Evolutionary conservation across 2,797 vertebrate genomes (phyloP).

Genomic region (Syngnathus acus): DNA sequence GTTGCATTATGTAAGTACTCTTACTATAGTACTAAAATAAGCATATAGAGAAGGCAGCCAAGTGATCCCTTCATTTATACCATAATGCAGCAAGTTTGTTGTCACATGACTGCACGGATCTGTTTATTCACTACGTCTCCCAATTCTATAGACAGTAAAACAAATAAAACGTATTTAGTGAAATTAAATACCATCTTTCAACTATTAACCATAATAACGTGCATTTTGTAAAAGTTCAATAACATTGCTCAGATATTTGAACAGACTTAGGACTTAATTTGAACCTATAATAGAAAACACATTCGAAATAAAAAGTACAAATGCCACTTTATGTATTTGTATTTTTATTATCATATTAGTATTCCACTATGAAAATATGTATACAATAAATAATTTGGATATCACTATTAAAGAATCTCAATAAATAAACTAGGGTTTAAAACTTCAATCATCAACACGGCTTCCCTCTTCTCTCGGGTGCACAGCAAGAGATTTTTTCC

Average conservation of each 20-base stretch:
- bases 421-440: slow-evolving; percentile 96
- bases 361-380: slow-evolving; percentile 98
- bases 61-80: background rate
- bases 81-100: too few relatives aligned
- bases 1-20: too few relatives aligned
- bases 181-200: background rate
- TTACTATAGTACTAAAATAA: background rate
- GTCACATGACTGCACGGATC: too few relatives aligned
- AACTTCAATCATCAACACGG: slow-evolving; percentile 72
- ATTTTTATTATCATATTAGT: slow-evolving; percentile 65
- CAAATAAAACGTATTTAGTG: background rate
- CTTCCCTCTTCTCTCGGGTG: background rate
- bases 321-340: slow-evolving; percentile 51
- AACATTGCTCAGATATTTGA: background rate
- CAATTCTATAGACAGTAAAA: background rate
- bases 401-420: slow-evolving; percentile 94
- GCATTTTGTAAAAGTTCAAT: background rate
- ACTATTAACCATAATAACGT: background rate
- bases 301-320: background rate
- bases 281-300: background rate
- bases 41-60: background rate
- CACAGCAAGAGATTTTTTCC: background rate
- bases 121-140: background rate
- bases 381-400: slow-evolving; percentile 97
- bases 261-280: background rate